Evolutionary conservation across 2,888 invertebrate species (phyloP).

Genomic region (Sminthurides aquaticus): DNA sequence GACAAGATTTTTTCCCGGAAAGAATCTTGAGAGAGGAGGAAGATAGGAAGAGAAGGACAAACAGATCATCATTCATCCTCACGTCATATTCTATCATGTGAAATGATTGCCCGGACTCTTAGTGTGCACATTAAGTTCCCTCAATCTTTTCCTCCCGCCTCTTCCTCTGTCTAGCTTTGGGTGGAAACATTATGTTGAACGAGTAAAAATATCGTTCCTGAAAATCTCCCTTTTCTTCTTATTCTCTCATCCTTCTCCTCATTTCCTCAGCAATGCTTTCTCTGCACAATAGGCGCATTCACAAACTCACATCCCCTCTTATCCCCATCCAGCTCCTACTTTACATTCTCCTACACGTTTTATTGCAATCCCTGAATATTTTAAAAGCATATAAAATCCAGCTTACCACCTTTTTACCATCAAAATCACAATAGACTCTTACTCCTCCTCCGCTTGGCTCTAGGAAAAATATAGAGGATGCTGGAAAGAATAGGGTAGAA

Average conservation of each 20-base stretch:
- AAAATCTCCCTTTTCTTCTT: no score
- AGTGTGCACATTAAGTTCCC: not conserved
- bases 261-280: no score
- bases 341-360: not conserved
- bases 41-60: not conserved
- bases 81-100: conserved; percentile 17
- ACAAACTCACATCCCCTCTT: no score
- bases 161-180: no score
- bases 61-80: conserved; percentile 22
- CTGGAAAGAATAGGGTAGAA: no score
- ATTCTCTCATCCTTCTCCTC: no score
- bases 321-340: not conserved
- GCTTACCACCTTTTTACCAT: not conserved
- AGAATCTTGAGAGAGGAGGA: not conserved
- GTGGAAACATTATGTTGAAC: no score
- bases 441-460: no score
- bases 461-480: no score
- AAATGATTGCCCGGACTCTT: conserved; percentile 7
- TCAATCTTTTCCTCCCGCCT: not conserved
- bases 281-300: no score
- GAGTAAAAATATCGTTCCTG: no score
- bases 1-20: not conserved
- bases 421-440: no score
- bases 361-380: not conserved
- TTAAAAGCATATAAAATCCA: not conserved